phyloP scores from a whole-genome alignment of 2,888 invertebrate genomes.

The Mythimna loreyi region DNA sequence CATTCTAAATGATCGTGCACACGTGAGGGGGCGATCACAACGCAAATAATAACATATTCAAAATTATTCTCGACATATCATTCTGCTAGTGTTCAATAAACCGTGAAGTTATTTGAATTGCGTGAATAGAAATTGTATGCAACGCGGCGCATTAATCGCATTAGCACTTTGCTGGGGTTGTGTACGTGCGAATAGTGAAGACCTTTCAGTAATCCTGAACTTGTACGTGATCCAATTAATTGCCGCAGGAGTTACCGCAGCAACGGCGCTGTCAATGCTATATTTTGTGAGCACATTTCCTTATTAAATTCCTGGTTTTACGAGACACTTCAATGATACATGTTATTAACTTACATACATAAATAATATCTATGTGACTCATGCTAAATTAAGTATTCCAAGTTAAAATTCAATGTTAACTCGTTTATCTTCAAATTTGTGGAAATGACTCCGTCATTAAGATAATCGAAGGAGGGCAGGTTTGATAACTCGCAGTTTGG shows the following conservation, averaged over 20 bases:
- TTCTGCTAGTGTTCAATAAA: slow-evolving; percentile 80
- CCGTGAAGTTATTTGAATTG: slow-evolving; percentile 84
- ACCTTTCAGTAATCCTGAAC: slow-evolving; percentile 63
- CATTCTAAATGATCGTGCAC: slow-evolving; percentile 73
- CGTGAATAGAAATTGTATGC: slow-evolving; percentile 83
- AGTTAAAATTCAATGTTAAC: slow-evolving; percentile 50
- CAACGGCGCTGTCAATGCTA: slow-evolving; percentile 2
- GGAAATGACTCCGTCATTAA: slow-evolving; percentile 73
- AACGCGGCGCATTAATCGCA: slow-evolving; percentile 78
- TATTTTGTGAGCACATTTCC: slow-evolving; percentile 31
- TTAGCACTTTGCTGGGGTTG: slow-evolving; percentile 76
- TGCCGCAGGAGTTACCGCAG: slow-evolving; percentile 34
- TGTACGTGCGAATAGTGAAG: slow-evolving; percentile 67
- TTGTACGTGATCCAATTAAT: slow-evolving; percentile 63
- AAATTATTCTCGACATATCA: slow-evolving; percentile 78
- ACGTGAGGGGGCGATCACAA: slow-evolving; percentile 70
- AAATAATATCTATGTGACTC: slow-evolving; percentile 45
- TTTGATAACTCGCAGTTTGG: slow-evolving; percentile 70
- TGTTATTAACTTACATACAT: slow-evolving; percentile 11
- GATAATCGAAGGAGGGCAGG: slow-evolving; percentile 80
- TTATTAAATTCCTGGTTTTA: slow-evolving; percentile 29
- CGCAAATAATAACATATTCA: slow-evolving; percentile 77
- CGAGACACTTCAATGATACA: not conserved
- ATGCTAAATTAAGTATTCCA: slow-evolving; percentile 26
- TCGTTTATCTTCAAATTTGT: slow-evolving; percentile 56